phyloP scores from a whole-genome alignment of 2,113 vertebrate species.

The human region DNA sequence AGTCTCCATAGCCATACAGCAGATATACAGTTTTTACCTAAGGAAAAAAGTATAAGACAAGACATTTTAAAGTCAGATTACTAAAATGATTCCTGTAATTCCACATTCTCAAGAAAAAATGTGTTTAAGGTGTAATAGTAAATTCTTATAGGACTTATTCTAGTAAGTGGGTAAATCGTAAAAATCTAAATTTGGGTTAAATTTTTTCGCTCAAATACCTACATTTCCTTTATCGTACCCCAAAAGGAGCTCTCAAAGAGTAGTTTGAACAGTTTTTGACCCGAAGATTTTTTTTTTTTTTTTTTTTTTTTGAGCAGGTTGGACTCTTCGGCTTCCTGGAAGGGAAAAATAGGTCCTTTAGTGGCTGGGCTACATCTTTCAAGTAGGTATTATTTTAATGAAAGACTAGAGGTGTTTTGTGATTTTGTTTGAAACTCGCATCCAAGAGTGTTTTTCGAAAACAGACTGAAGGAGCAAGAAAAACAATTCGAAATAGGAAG shows the following conservation, averaged over 20 bases:
- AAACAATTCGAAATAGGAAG: conserved; percentile 62
- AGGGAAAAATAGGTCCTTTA: conserved; percentile 42
- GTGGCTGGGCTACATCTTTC: conserved; percentile 36
- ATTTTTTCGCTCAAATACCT: neutral
- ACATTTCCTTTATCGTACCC: neutral
- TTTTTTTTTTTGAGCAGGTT: neutral
- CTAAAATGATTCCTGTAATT: conserved; percentile 29
- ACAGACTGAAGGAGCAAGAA: conserved; percentile 51
- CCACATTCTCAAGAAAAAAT: conserved; percentile 31
- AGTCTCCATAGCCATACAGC: neutral
- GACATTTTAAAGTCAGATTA: conserved; percentile 33
- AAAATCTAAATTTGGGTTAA: conserved; percentile 52
- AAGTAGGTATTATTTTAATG: conserved; percentile 66
- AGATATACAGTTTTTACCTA: neutral
- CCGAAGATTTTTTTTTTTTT: neutral
- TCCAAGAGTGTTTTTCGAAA: conserved; percentile 49
- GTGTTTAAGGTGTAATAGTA: conserved; percentile 50
- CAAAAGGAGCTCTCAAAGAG: neutral
- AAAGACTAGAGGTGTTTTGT: conserved; percentile 65
- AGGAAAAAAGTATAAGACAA: neutral
- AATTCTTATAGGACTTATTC: conserved; percentile 9
- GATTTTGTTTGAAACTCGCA: conserved; percentile 46
- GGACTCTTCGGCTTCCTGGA: neutral
- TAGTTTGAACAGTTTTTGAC: conserved; percentile 42
- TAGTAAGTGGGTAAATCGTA: neutral